Evolutionary conservation across 2,113 vertebrate species (phyloP), one percentile per base, ranked within the genome.

Genomic region (Nestor notabilis): DNA sequence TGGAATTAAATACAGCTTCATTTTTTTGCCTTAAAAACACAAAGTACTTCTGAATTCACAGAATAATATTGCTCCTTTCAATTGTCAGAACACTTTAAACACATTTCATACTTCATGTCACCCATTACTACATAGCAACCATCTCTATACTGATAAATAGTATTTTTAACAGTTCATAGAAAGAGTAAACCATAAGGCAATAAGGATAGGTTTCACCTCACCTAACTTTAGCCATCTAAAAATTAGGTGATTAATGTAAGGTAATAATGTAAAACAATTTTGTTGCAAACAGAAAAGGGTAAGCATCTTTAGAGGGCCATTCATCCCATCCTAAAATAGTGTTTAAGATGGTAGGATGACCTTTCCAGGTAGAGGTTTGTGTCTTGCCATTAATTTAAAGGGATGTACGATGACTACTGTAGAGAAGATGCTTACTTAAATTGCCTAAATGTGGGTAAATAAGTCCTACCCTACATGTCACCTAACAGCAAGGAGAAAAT

Each of bases 31-130:
- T 76, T 85, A 61, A 86, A 87, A 74, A 6, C 21, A 61, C 44
- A 81, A 92, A 46, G 37, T 83, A 5, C 19, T 90, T 65, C 58
- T 80, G 58, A 83, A 93, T 63, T 83, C 58, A 83, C 15, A 35
- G 55, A 43, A 41, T 81, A 87, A 77, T 87, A 81, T 71, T 70
- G 37, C 13, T 89, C 37, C 50, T 90, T 92, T 83, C 66, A 89
- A 70, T 90, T 95, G 71, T 95, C 76, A 90, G 86, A 95, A 70
- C 76, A 58, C 28, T 92, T 95, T 95, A 92, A 95, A 91, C 58
- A 87, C 29, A 75, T 88, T 95, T 95, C 72, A 77, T 97, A 79
- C 86, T 92, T 92, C 89, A 58, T 74, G 83, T 90, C 71, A 70
- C 83, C 44, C 11, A 39, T 83, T 92, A 83, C 83, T 82, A 74